A percentile compares a stretch with the other conserved stretches of the same genome.
Conservation (phyloP, 2,888 invertebrate species). For the Arrhopalites spinosus region DNA sequence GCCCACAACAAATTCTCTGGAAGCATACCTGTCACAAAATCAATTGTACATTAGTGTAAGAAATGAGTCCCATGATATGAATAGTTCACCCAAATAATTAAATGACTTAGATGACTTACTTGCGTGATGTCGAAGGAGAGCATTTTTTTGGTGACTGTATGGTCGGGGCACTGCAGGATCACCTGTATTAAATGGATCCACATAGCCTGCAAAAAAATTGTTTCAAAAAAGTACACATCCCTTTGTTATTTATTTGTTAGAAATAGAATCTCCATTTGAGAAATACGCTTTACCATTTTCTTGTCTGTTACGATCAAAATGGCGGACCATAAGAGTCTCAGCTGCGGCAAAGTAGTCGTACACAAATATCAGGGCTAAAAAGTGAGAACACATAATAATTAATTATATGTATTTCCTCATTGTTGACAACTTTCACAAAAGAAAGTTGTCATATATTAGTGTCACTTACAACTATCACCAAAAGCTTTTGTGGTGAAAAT, state of each 20-base stretch:
- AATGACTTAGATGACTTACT: too few species aligned
- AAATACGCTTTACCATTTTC: too few species aligned
- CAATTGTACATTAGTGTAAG: too few species aligned
- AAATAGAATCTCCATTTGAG: too few species aligned
- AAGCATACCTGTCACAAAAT: conserved; percentile 66
- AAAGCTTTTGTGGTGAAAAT: conserved; percentile 95
- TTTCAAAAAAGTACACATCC: neutral
- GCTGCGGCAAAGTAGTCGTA: conserved; percentile 94
- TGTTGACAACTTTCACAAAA: conserved; percentile 13
- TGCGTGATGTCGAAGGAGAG: conserved; percentile 73
- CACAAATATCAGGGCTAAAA: conserved; percentile 88
- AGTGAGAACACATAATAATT: conserved; percentile 44
- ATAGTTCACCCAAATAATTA: too few species aligned
- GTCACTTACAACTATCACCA: conserved; percentile 86
- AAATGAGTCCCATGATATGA: too few species aligned
- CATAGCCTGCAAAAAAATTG: conserved; percentile 59
- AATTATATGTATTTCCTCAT: neutral
- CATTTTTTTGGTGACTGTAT: conserved; percentile 81
- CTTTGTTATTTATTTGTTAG: too few species aligned
- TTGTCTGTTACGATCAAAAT: conserved; percentile 66
- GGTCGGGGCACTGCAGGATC: conserved; percentile 81
- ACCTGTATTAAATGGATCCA: conserved; percentile 76
- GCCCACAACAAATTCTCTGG: conserved; percentile 94
- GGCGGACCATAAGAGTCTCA: conserved; percentile 83
- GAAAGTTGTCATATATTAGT: conserved; percentile 5